Conservation (phyloP, 1,140 invertebrate genomes). For the Drosophila miranda region DNA sequence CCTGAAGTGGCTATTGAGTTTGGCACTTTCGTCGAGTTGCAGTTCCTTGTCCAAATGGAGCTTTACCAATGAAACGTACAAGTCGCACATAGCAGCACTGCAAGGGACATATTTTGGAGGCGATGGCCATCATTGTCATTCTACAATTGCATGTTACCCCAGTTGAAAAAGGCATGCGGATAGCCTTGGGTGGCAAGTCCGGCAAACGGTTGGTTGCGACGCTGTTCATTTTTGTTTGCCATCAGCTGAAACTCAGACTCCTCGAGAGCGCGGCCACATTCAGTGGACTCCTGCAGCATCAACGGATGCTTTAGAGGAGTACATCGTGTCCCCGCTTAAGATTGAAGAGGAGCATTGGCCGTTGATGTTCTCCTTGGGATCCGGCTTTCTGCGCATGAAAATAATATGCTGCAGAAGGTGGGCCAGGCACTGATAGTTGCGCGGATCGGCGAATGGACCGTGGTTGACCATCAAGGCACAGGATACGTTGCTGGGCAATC, state of each 20-base stretch:
- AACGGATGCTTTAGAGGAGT: constrained; percentile 94
- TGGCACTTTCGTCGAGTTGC: constrained; percentile 90
- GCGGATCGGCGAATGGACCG: too few species aligned
- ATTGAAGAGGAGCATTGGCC: constrained; percentile 84
- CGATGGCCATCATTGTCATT: constrained; percentile 81
- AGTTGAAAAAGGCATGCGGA: constrained; percentile 91
- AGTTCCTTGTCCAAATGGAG: constrained; percentile 87
- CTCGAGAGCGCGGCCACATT: constrained; percentile 93
- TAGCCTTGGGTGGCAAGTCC: constrained; percentile 87
- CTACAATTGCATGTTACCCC: constrained; percentile 92
- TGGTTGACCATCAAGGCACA: too few species aligned
- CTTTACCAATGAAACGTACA: constrained; percentile 85
- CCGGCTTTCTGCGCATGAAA: constrained; percentile 94
- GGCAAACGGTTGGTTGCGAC: constrained; percentile 87
- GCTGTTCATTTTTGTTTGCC: constrained; percentile 64
- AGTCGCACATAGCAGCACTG: constrained; percentile 85
- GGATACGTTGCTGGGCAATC: constrained; percentile 83
- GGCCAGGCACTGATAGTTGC: constrained; percentile 86
- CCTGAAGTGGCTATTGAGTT: constrained; percentile 86
- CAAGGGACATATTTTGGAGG: neutral
- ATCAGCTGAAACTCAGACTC: constrained; percentile 87
- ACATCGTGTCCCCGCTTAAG: constrained; percentile 92
- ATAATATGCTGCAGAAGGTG: constrained; percentile 87
- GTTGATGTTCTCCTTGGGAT: constrained; percentile 57
- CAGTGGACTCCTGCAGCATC: constrained; percentile 93